Evolutionary conservation across 2,113 vertebrate species (phyloP).

Genomic region (Synchiropus splendidus): DNA sequence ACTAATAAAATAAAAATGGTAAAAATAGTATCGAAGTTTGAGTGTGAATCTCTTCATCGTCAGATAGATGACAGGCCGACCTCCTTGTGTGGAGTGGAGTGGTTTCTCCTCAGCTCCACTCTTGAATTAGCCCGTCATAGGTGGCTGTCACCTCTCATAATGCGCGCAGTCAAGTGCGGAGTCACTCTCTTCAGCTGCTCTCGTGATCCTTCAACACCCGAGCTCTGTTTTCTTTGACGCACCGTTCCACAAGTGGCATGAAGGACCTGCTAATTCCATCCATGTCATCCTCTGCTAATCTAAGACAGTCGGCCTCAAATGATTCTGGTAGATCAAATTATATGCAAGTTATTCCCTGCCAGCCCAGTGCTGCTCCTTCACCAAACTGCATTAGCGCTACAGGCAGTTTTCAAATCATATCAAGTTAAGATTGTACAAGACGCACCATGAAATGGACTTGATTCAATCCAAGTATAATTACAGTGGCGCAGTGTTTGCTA

Average conservation of each 20-base stretch:
- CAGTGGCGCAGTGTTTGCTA: slow-evolving; percentile 33
- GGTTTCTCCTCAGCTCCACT: slow-evolving; percentile 53
- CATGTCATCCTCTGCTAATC: slow-evolving; percentile 45
- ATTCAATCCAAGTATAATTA: slow-evolving; percentile 59
- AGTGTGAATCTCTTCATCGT: no score
- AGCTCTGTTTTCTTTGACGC: slow-evolving; percentile 48
- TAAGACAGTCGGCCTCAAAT: slow-evolving; percentile 46
- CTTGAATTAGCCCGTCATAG: slow-evolving; percentile 62
- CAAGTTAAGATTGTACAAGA: no score
- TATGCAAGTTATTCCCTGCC: slow-evolving; percentile 48
- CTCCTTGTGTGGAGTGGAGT: slow-evolving; percentile 47
- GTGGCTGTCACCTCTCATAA: slow-evolving; percentile 58
- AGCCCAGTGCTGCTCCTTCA: slow-evolving; percentile 44
- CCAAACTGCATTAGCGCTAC: slow-evolving; percentile 35
- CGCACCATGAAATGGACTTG: slow-evolving; percentile 38
- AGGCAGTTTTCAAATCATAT: no score
- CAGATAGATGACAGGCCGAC: no score
- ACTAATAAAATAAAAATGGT: no score
- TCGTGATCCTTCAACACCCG: slow-evolving; percentile 48
- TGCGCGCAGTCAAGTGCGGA: slow-evolving; percentile 58
- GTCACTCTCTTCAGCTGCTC: slow-evolving; percentile 51
- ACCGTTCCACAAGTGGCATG: slow-evolving; percentile 30
- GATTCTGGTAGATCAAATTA: slow-evolving; percentile 46
- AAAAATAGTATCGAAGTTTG: no score
- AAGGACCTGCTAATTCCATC: slow-evolving; percentile 22